Conservation (phyloP, 2,888 invertebrate species). For the Lithophane semibrunnea region DNA sequence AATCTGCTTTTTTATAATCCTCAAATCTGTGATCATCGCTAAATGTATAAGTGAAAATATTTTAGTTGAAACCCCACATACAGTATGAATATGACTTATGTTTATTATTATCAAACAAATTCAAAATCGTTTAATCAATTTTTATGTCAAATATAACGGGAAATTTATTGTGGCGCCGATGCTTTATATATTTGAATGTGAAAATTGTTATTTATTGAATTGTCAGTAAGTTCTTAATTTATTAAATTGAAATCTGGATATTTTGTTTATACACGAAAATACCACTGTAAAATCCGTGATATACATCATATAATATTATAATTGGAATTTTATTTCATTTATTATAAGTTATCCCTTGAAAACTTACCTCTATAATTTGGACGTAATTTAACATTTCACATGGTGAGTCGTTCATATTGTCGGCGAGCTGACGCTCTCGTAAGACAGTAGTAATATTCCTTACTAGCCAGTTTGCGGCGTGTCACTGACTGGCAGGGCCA, state of each 20-base stretch:
- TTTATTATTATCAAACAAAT: conserved; percentile 60
- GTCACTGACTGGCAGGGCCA: too few species aligned
- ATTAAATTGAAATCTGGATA: conserved; percentile 88
- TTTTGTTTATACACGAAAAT: conserved; percentile 89
- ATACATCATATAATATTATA: conserved; percentile 90
- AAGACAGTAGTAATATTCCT: too few species aligned
- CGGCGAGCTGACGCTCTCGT: too few species aligned
- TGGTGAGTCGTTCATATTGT: neutral
- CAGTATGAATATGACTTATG: conserved; percentile 78
- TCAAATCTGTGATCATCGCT: conserved; percentile 90
- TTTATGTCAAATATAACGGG: conserved; percentile 70
- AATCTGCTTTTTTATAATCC: conserved; percentile 90
- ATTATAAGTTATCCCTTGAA: neutral
- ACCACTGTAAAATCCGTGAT: conserved; percentile 91
- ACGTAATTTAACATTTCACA: neutral
- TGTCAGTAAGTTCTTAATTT: conserved; percentile 88
- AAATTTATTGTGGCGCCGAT: conserved; percentile 85
- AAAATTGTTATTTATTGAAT: conserved; percentile 90
- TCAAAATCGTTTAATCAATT: conserved; percentile 62
- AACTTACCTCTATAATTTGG: neutral
- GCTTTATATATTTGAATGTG: conserved; percentile 85
- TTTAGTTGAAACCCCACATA: conserved; percentile 84
- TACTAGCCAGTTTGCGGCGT: too few species aligned
- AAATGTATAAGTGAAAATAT: conserved; percentile 88
- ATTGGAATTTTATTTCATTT: conserved; percentile 84